phyloP scores from a whole-genome alignment of 1,140 invertebrate genomes.

The Psix sp. region DNA sequence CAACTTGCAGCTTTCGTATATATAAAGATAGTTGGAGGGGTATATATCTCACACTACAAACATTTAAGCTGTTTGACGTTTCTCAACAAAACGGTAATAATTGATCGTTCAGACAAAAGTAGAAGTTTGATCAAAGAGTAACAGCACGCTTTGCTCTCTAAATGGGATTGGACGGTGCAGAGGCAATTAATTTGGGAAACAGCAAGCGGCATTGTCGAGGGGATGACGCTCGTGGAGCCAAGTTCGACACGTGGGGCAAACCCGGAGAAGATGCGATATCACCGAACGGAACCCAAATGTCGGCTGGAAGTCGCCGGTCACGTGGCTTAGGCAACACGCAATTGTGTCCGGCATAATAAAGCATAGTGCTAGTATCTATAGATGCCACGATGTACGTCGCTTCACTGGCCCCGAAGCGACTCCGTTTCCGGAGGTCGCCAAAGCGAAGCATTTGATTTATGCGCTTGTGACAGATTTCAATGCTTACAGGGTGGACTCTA shows the following conservation, averaged over 20 bases:
- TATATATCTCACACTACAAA: too few species aligned
- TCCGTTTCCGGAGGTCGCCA: conserved; percentile 59
- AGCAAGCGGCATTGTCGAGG: conserved; percentile 11
- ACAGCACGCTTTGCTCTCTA: conserved; percentile 29
- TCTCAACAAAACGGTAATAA: conserved; percentile 23
- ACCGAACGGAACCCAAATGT: conserved; percentile 63
- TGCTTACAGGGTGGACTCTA: conserved; percentile 51
- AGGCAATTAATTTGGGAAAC: conserved; percentile 50
- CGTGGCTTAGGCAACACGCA: conserved; percentile 74
- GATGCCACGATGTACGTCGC: conserved; percentile 38
- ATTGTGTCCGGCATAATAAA: conserved; percentile 75
- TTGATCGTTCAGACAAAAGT: conserved; percentile 28
- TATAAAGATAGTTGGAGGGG: too few species aligned
- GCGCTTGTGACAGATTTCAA: conserved; percentile 67
- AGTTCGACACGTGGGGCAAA: conserved; percentile 49
- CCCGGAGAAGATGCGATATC: conserved; percentile 62
- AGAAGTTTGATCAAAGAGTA: conserved; percentile 19
- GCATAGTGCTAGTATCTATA: conserved; percentile 61
- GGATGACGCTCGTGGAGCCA: conserved; percentile 42
- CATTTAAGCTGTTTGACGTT: too few species aligned
- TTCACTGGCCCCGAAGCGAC: conserved; percentile 58
- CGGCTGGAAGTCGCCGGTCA: conserved; percentile 72
- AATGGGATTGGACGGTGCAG: conserved; percentile 10
- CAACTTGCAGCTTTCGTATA: too few species aligned
- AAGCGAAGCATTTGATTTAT: conserved; percentile 70